Evolutionary conservation across 1,140 invertebrate genomes (phyloP), one percentile per base, ranked within the genome.

Genomic region (Leptopilina clavipes): DNA sequence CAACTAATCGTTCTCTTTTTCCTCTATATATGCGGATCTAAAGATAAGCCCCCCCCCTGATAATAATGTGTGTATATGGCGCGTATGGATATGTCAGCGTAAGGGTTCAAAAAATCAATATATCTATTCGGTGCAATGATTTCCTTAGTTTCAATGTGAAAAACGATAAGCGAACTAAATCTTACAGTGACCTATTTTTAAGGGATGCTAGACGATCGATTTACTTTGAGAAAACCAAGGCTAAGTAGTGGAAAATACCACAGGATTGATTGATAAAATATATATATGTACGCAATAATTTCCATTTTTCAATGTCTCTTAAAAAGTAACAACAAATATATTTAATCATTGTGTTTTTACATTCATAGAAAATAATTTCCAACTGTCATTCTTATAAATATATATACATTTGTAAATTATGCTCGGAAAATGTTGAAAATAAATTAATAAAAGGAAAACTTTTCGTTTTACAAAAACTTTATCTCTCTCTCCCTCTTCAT

Each of bases 81-180:
- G 6, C n/a, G n/a, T n/a, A n/a, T 65, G 3, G 12, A 65, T 65
- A 31, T 22, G 17, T 3, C 5, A 14, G 25, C 25, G n/a, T 17
- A 52, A 65, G 59, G 59, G 12, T 65, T 65, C 12, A 65, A 65
- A 65, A 31, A 65, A 65, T 65, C 59, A 37, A 65, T 65, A 65
- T 65, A 14, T 14, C 19, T 14, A 17, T n/a, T 65, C 18, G 9
- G 14, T 65, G 22, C 11, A 37, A 65, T 31, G 25, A 65, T 31
- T 65, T 31, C 7, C 18, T 22, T 5, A 22, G 19, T 22, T 59
- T 19, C 54, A 22, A 10, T 59, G n/a, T n/a, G 54, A 6, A 65
- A 40, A 65, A 65, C 12, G 19, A 22, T n/a, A 65, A 31, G 59
- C 19, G 25, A n/a, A 65, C 6, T 31, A 31, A 65, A 65, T 37